Conservation (phyloP, 2,888 invertebrate genomes). For the Drosophila robusta region DNA sequence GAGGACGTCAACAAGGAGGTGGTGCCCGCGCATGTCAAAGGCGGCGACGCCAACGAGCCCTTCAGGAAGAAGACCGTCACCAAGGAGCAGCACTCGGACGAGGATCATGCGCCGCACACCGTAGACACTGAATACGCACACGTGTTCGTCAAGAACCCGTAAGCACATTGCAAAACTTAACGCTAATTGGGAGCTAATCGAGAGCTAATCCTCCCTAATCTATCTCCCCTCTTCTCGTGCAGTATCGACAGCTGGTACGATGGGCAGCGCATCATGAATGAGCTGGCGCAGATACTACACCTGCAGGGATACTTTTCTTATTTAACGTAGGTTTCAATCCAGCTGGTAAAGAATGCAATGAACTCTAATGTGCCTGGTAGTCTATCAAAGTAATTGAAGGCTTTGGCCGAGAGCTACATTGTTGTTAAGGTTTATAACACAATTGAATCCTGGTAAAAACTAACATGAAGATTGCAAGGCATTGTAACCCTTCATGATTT, state of each 20-base stretch:
- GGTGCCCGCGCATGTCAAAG: slow-evolving; percentile 83
- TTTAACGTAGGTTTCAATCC: slow-evolving; percentile 77
- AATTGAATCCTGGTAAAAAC: not conserved
- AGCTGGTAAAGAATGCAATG: too few relatives aligned
- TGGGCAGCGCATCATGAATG: slow-evolving; percentile 90
- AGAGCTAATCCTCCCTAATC: too few relatives aligned
- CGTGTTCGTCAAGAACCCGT: slow-evolving; percentile 91
- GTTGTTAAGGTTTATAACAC: too few relatives aligned
- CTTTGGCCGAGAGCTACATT: too few relatives aligned
- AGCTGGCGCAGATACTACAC: slow-evolving; percentile 89
- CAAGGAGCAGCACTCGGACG: slow-evolving; percentile 84
- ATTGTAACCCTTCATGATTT: not conserved
- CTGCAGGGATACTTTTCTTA: slow-evolving; percentile 85
- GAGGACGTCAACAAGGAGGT: slow-evolving; percentile 80
- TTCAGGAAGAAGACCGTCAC: slow-evolving; percentile 83
- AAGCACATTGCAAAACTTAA: too few relatives aligned
- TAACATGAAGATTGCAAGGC: not conserved
- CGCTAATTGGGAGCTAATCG: too few relatives aligned
- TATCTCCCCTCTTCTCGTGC: slow-evolving; percentile 10
- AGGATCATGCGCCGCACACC: slow-evolving; percentile 87
- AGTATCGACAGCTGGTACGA: slow-evolving; percentile 89
- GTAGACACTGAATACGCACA: slow-evolving; percentile 93
- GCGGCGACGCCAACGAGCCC: slow-evolving; percentile 74
- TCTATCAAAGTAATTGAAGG: too few relatives aligned
- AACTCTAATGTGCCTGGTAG: not conserved